Evolutionary conservation across 2,888 invertebrate species (phyloP).

Genomic region (Cheilosia variabilis): DNA sequence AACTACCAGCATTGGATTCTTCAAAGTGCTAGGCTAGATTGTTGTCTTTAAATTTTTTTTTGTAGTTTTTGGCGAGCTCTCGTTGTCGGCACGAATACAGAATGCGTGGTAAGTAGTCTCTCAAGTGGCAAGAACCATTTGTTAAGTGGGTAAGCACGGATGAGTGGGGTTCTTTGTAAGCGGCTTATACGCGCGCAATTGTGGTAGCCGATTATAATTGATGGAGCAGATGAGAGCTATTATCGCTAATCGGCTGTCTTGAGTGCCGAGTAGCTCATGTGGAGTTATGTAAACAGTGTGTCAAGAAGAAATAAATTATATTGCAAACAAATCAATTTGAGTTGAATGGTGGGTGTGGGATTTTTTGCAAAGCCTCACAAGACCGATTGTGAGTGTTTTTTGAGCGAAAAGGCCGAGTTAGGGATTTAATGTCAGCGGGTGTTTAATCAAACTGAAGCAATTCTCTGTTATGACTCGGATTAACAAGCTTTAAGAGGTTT

Average conservation of each 20-base stretch:
- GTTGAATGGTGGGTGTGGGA: background rate
- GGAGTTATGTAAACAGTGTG: constrained; percentile 54
- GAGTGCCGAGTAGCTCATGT: constrained; percentile 50
- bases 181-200: constrained; percentile 7
- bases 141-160: constrained; percentile 39
- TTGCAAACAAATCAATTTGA: constrained; percentile 54
- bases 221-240: constrained; percentile 52
- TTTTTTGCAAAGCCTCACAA: too few relatives aligned
- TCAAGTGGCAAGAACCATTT: constrained; percentile 42
- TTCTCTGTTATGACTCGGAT: too few relatives aligned
- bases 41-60: background rate
- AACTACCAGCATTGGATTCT: constrained; percentile 13
- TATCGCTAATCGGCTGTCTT: constrained; percentile 39
- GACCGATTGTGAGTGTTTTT: too few relatives aligned
- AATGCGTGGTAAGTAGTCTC: constrained; percentile 48
- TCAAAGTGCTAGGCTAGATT: background rate
- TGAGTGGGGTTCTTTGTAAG: constrained; percentile 46
- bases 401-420: too few relatives aligned
- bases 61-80: background rate
- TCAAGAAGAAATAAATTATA: constrained; percentile 40
- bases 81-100: constrained; percentile 1
- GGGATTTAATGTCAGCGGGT: too few relatives aligned
- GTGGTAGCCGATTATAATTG: constrained; percentile 32
- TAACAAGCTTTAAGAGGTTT: too few relatives aligned
- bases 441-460: too few relatives aligned